Conservation (phyloP, 2,797 vertebrate species). For the Hippoglossus hippoglossus region DNA sequence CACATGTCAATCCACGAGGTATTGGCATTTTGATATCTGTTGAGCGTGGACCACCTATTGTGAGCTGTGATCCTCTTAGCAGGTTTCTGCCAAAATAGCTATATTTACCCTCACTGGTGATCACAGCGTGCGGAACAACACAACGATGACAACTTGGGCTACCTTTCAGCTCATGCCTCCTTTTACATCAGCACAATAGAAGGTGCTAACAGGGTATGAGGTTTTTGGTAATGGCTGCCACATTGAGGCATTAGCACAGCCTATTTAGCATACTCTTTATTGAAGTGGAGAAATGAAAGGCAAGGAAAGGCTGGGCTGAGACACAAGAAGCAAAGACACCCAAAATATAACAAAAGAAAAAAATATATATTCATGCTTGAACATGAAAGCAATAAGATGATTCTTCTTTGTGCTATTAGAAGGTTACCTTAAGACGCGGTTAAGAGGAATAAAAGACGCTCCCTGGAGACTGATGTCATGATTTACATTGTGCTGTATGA, state of each 20-base stretch:
- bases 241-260: slow-evolving; percentile 43
- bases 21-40: slow-evolving; percentile 68
- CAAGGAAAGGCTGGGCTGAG: slow-evolving; percentile 18
- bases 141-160: slow-evolving; percentile 49
- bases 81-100: slow-evolving; percentile 69
- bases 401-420: slow-evolving; percentile 19
- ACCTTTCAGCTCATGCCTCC: slow-evolving; percentile 46
- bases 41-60: slow-evolving; percentile 70
- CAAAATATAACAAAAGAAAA: slow-evolving; percentile 3
- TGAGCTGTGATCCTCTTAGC: slow-evolving; percentile 76
- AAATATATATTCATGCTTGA: background rate
- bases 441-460: slow-evolving; percentile 11
- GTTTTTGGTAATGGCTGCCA: slow-evolving; percentile 60
- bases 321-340: background rate
- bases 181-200: slow-evolving; percentile 23
- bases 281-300: slow-evolving; percentile 35
- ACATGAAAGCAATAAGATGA: background rate
- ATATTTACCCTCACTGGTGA: slow-evolving; percentile 74
- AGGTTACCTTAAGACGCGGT: slow-evolving; percentile 6
- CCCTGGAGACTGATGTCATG: slow-evolving; percentile 28
- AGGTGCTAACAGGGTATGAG: slow-evolving; percentile 46
- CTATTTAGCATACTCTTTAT: slow-evolving; percentile 57
- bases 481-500: slow-evolving; percentile 8
- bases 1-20: slow-evolving; percentile 54
- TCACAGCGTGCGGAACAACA: slow-evolving; percentile 64